phyloP scores from a whole-genome alignment of 2,113 vertebrate species.

The Platycercus adscitus region DNA sequence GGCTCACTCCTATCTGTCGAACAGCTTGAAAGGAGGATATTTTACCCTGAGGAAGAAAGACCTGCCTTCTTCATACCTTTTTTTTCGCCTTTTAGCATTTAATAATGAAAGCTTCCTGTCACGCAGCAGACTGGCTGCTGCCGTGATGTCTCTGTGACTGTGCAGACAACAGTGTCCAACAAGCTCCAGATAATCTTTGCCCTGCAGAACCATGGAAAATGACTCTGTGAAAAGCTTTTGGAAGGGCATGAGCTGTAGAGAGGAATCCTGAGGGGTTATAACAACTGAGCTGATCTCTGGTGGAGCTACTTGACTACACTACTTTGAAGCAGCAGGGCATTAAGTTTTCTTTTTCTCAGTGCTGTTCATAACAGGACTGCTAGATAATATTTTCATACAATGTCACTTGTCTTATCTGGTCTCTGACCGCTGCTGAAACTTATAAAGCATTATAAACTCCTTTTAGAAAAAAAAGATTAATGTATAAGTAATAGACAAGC shows the following conservation, averaged over 20 bases:
- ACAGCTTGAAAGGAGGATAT: conserved; percentile 3
- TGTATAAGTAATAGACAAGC: background rate
- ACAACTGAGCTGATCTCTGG: background rate
- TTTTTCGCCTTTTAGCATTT: background rate
- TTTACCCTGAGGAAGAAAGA: background rate
- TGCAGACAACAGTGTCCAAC: background rate
- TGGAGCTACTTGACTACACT: rapidly evolving
- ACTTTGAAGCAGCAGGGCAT: background rate
- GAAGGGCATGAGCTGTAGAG: background rate
- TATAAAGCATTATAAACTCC: background rate
- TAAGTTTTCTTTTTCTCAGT: background rate
- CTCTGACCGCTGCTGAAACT: background rate
- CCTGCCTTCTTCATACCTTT: background rate
- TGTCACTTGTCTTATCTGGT: background rate
- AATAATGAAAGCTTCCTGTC: background rate
- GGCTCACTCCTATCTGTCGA: background rate
- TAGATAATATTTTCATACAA: conserved; percentile 4
- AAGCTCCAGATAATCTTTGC: background rate
- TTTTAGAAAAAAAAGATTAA: background rate
- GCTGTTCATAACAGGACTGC: background rate
- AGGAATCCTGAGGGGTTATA: background rate
- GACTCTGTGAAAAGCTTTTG: background rate
- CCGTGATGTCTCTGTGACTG: rapidly evolving
- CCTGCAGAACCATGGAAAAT: background rate
- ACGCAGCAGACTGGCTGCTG: background rate